Evolutionary conservation across 2,797 vertebrate genomes (phyloP).

Genomic region (Micrastur ruficollis): DNA sequence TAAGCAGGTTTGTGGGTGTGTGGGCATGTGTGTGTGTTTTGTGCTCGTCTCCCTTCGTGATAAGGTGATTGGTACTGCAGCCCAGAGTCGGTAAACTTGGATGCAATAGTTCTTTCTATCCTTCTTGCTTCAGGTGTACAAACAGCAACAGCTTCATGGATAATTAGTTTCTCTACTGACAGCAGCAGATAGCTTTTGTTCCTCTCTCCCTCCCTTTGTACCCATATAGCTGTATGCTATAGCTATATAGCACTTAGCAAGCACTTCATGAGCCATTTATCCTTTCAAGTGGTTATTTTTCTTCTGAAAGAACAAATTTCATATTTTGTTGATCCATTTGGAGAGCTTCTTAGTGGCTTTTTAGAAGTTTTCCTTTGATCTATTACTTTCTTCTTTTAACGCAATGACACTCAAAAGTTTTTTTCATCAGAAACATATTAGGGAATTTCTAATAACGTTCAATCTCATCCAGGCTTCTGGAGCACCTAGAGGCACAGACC

Average conservation of each 20-base stretch:
- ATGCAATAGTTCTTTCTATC: neutral
- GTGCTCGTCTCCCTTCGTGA: fast-evolving
- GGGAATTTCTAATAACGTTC: neutral
- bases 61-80: neutral
- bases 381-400: neutral
- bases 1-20: neutral
- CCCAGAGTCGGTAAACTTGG: neutral
- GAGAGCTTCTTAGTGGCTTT: neutral
- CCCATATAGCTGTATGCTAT: neutral
- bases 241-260: neutral
- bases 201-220: neutral
- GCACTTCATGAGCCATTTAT: neutral
- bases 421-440: neutral
- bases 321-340: neutral
- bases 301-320: neutral
- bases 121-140: neutral
- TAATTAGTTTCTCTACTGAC: neutral
- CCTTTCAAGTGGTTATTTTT: neutral
- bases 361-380: neutral
- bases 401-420: neutral
- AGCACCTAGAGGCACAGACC: neutral
- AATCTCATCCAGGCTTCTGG: neutral
- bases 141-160: neutral
- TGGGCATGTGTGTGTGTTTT: neutral
- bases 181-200: neutral